Evolutionary conservation across 1,140 invertebrate species (phyloP).

Genomic region (Cardiocondyla obscurior): DNA sequence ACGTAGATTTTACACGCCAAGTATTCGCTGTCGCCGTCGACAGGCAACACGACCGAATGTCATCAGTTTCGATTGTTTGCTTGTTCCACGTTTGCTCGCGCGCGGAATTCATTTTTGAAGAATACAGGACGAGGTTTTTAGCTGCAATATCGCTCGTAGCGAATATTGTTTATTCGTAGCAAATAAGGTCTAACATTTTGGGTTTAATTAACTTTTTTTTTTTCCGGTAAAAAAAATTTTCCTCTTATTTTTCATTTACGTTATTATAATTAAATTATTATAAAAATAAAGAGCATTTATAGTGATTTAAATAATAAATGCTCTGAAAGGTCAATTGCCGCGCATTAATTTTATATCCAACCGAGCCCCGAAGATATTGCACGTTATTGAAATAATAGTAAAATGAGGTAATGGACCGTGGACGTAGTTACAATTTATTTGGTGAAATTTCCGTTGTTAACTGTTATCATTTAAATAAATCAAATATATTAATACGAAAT

Average conservation of each 20-base stretch:
- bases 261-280: neutral
- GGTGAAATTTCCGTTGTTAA: neutral
- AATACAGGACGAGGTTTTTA: slow-evolving; percentile 4
- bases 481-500: neutral
- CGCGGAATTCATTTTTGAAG: slow-evolving; percentile 17
- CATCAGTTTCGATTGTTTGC: slow-evolving; percentile 52
- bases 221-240: neutral
- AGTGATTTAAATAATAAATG: neutral
- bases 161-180: neutral
- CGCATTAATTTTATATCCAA: neutral
- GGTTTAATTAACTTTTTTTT: neutral
- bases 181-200: neutral
- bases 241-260: neutral
- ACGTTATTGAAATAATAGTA: neutral
- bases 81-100: neutral
- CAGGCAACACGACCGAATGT: slow-evolving; percentile 28
- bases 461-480: neutral
- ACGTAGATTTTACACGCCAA: slow-evolving; percentile 20
- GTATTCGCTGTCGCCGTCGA: slow-evolving; percentile 29
- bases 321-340: neutral
- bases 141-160: too few species aligned
- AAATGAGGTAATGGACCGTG: neutral
- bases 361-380: slow-evolving; percentile 37
- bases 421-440: neutral
- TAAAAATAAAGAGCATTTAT: neutral